A percentile compares a stretch with the other conserved stretches of the same genome.
phyloP scores from a whole-genome alignment of 2,113 vertebrate species.

The Hiodon alosoides region DNA sequence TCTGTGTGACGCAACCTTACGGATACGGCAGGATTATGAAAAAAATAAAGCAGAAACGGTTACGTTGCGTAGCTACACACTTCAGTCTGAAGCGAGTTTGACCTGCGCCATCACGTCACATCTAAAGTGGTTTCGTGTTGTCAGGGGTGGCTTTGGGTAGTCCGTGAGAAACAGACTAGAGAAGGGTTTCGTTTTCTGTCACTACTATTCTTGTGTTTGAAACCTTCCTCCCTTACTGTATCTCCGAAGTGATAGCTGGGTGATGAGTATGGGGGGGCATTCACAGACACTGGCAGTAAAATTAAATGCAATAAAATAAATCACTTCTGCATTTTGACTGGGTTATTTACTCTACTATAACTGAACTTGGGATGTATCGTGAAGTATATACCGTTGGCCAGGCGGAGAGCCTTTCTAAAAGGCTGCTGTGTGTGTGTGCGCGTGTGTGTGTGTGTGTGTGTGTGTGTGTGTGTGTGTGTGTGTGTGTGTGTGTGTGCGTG shows the following conservation, averaged over 20 bases:
- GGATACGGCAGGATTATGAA: no score
- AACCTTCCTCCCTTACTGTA: not conserved
- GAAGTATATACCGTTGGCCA: no score
- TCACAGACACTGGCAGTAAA: not conserved
- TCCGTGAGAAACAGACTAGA: slow-evolving; percentile 10
- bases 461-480: no score
- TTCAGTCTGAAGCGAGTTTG: not conserved
- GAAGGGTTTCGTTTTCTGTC: slow-evolving; percentile 21
- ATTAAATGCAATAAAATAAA: no score
- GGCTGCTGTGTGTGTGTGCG: no score
- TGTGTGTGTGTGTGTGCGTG: no score
- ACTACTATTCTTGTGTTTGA: slow-evolving; percentile 11
- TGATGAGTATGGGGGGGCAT: not conserved
- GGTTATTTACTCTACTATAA: not conserved
- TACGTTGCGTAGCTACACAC: not conserved
- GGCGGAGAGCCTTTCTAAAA: no score
- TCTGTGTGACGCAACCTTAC: no score
- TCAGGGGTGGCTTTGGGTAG: not conserved
- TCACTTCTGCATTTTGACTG: no score
- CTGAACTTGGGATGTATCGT: not conserved
- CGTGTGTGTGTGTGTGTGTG: no score
- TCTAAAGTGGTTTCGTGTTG: not conserved
- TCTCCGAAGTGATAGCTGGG: not conserved
- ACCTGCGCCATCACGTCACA: no score
- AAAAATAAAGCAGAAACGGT: no score